Base-by-base conservation (phyloP, 2,113 vertebrate genomes). In the Porphyrio hochstetteri region DNA sequence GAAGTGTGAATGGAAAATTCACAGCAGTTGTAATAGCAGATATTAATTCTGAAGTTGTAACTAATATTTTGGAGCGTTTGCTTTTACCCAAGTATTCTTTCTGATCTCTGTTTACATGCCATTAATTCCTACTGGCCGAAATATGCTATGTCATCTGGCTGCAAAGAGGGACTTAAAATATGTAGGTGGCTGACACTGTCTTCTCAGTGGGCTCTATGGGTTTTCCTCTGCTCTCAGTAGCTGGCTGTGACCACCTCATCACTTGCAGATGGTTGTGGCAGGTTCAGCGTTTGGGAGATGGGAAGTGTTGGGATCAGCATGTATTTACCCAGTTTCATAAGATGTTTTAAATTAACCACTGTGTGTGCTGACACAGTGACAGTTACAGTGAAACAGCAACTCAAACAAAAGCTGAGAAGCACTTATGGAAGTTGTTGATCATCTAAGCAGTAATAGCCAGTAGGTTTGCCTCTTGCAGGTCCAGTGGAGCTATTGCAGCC, bases 171-270 rank as follows among this genome's bases (percentile, higher is more conserved):
- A 44, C 31, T 20, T 53, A 16, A 65, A 38, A 60, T 10, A 17
- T 1, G 19, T 52, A 20, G n/a, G 19, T 35, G 40, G 38, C 13
- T 84, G 56, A 20, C 5, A 24, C 20, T 24, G 7, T 11, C 27
- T 71, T 44, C 52, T 29, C 0, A 0, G 27, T 4, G 42, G 12
- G 52, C 25, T 72, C 23, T 7, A 0, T 3, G 12, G 33, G 38
- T 61, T 56, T 24, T 46, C 20, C 25, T 68, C 13, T 1, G 27
- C 44, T 50, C 40, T 67, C 21, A 3, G 11, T 1, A 20, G 27
- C 25, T 11, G 6, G 13, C 23, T 4, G 8, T 20, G 38, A 44
- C 31, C 23, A 10, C 12, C 35, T 25, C 50, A 11, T 27, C 7
- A 2, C 17, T 33, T 23, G 29, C 36, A 36, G 46, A 64, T 2